A percentile compares a stretch with the other conserved stretches of the same genome.
Conservation (phyloP, 2,888 invertebrate genomes). For the Cyrtodaria siliqua region DNA sequence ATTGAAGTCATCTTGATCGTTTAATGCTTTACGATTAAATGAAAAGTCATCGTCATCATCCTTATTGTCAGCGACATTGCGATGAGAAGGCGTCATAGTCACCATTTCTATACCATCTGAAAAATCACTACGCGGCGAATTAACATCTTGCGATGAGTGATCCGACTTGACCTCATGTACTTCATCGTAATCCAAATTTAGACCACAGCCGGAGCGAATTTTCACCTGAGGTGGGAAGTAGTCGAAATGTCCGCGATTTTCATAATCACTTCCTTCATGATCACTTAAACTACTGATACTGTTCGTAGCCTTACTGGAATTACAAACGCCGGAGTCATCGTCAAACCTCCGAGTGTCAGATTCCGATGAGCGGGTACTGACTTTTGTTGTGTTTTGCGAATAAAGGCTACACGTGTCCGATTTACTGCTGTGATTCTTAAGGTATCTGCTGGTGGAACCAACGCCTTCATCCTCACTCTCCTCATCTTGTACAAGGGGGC, state of each 20-base stretch:
- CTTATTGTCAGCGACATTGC: slow-evolving; percentile 47
- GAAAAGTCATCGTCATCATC: slow-evolving; percentile 62
- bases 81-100: slow-evolving; percentile 37
- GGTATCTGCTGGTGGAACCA: slow-evolving; percentile 20
- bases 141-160: slow-evolving; percentile 67
- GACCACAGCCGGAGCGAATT: slow-evolving; percentile 54
- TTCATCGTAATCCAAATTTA: slow-evolving; percentile 72
- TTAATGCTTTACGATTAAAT: slow-evolving; percentile 26
- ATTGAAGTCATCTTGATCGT: slow-evolving; percentile 67
- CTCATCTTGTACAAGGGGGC: slow-evolving; percentile 25
- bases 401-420: slow-evolving; percentile 33
- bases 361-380: slow-evolving; percentile 37
- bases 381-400: slow-evolving; percentile 35
- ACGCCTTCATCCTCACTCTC: slow-evolving; percentile 57
- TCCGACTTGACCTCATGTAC: slow-evolving; percentile 74
- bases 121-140: slow-evolving; percentile 76
- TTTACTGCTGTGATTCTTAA: slow-evolving; percentile 13
- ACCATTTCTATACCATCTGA: slow-evolving; percentile 71
- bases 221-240: slow-evolving; percentile 67
- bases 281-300: slow-evolving; percentile 66
- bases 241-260: slow-evolving; percentile 67
- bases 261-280: slow-evolving; percentile 65
- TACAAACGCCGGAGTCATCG: slow-evolving; percentile 71
- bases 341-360: slow-evolving; percentile 53
- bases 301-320: slow-evolving; percentile 73